Evolutionary conservation across 2,797 vertebrate species (phyloP).

Genomic region (Poecilia velifera): DNA sequence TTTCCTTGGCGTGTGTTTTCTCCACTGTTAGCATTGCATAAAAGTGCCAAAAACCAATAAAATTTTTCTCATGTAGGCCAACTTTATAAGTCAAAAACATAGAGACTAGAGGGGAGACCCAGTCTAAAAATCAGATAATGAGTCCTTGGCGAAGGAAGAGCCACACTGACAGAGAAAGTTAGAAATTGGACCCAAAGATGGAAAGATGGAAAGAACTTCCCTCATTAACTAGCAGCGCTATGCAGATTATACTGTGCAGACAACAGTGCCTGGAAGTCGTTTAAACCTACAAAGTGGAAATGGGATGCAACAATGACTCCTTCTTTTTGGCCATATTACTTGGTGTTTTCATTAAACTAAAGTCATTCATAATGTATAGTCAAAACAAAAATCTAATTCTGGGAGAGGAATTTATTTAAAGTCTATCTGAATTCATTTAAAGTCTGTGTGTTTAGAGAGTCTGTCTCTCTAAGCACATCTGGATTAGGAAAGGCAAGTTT

Average conservation of each 20-base stretch:
- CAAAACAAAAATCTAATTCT: not conserved
- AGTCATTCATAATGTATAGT: not conserved
- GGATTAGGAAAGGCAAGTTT: not conserved
- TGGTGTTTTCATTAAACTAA: not conserved
- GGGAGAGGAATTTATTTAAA: not conserved
- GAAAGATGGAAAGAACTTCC: not conserved
- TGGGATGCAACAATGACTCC: not conserved
- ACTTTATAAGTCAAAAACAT: conserved; percentile 3
- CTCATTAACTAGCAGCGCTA: not conserved
- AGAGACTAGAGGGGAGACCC: not conserved
- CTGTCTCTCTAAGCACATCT: not conserved
- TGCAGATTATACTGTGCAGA: not conserved
- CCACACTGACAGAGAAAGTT: not conserved
- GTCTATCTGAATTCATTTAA: not conserved
- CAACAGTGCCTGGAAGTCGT: not conserved
- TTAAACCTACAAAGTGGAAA: not conserved
- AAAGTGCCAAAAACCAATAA: not conserved
- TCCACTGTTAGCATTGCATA: not conserved
- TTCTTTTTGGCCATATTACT: not conserved
- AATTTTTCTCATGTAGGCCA: not conserved
- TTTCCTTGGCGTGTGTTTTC: not conserved
- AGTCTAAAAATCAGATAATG: conserved; percentile 7
- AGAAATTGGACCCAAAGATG: not conserved
- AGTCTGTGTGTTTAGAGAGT: not conserved
- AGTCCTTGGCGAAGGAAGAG: not conserved